A percentile compares a stretch with the other conserved stretches of the same genome.
Evolutionary conservation across 2,888 invertebrate genomes (phyloP).

Genomic region (Melikaiella ostensackeni): DNA sequence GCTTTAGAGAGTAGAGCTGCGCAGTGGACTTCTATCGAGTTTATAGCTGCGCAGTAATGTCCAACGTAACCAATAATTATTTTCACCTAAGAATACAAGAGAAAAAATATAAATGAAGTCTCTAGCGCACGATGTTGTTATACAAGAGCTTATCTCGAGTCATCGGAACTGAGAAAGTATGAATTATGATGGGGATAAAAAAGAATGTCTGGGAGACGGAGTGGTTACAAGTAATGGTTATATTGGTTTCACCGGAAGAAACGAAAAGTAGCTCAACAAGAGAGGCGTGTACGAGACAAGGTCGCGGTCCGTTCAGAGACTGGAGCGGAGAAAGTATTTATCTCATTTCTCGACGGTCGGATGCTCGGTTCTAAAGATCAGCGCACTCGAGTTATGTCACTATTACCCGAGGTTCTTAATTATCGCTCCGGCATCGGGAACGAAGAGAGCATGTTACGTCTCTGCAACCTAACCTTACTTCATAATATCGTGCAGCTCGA

Average conservation of each 20-base stretch:
- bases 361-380: slow-evolving; percentile 46
- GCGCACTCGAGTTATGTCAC: slow-evolving; percentile 44
- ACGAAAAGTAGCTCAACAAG: slow-evolving; percentile 52
- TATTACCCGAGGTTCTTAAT: slow-evolving; percentile 49
- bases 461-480: slow-evolving; percentile 2
- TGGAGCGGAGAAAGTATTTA: slow-evolving; percentile 53
- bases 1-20: no score
- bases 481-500: slow-evolving; percentile 20
- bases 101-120: slow-evolving; percentile 44
- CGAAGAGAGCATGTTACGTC: slow-evolving; percentile 21
- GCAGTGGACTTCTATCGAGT: no score
- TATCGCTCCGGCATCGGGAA: slow-evolving; percentile 33
- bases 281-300: slow-evolving; percentile 48
- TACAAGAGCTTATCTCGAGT: slow-evolving; percentile 29
- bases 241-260: slow-evolving; percentile 53
- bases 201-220: slow-evolving; percentile 16
- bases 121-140: not conserved
- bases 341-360: slow-evolving; percentile 47
- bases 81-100: slow-evolving; percentile 47
- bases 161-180: slow-evolving; percentile 19
- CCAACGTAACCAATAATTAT: no score
- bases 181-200: slow-evolving; percentile 31
- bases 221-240: slow-evolving; percentile 23
- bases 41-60: no score
- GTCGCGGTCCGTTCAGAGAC: slow-evolving; percentile 48